Conservation (phyloP, 2,113 vertebrate genomes). For the Phodopus roborovskii region DNA sequence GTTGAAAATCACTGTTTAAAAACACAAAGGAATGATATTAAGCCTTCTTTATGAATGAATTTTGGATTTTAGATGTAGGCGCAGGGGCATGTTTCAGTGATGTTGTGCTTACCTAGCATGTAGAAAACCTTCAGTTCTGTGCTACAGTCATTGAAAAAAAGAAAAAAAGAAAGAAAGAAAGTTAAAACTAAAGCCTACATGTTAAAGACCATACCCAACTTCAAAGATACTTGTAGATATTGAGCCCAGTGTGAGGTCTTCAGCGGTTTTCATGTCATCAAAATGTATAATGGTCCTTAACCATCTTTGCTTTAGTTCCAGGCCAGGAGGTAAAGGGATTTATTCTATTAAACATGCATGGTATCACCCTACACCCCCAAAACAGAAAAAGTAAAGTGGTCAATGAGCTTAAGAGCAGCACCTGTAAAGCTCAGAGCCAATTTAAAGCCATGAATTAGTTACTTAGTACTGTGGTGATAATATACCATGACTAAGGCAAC, state of each 20-base stretch:
- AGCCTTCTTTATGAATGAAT: neutral
- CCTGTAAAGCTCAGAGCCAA: neutral
- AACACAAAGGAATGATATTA: neutral
- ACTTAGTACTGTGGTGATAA: neutral
- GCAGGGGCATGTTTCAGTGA: neutral
- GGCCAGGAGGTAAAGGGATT: neutral
- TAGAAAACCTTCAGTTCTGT: fast-evolving
- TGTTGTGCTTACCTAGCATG: neutral
- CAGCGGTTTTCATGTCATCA: fast-evolving
- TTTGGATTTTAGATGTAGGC: no score
- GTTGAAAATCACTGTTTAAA: neutral
- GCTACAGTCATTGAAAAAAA: neutral
- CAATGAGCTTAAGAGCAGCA: neutral
- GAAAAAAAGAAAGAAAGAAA: no score
- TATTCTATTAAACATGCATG: neutral
- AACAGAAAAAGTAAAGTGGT: neutral
- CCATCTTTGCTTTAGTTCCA: neutral
- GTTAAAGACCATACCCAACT: neutral
- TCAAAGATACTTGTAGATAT: neutral
- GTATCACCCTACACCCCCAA: neutral
- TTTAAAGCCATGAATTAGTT: neutral
- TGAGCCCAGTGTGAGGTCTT: fast-evolving
- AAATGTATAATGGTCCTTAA: neutral
- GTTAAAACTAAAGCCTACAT: neutral
- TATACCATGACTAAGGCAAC: no score